A percentile compares a stretch with the other conserved stretches of the same genome.
These are phyloP conservation scores for Saccopteryx leptura DNA, from an alignment of 2,113 vertebrate species.

Conservation along the genomic window DNA sequence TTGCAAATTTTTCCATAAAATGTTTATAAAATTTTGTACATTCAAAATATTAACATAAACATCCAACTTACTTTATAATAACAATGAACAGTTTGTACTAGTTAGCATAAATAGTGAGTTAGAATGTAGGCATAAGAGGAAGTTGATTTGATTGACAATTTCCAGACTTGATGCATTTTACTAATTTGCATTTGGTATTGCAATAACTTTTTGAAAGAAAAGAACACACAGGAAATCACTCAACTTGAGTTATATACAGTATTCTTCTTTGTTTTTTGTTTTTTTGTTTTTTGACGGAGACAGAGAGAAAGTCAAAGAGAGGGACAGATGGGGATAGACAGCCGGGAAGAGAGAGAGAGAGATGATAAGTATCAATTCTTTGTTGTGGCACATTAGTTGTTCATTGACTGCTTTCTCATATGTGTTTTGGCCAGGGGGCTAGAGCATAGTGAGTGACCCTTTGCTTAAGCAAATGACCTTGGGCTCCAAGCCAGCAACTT, in stretches of 20 bases:
- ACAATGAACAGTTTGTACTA: neutral
- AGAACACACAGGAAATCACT: neutral
- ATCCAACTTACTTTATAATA: neutral
- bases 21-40: neutral
- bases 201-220: constrained; percentile 37
- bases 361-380: too few relatives aligned
- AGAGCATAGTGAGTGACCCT: too few relatives aligned
- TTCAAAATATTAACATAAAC: constrained; percentile 17
- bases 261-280: too few relatives aligned
- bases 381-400: too few relatives aligned
- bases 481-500: too few relatives aligned
- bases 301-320: too few relatives aligned
- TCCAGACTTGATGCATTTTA: neutral
- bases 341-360: too few relatives aligned
- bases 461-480: too few relatives aligned
- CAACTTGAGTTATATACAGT: neutral
- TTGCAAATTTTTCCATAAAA: neutral
- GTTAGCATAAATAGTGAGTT: neutral
- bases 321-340: too few relatives aligned
- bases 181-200: neutral
- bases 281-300: too few relatives aligned
- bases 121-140: neutral
- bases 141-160: neutral
- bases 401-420: too few relatives aligned
- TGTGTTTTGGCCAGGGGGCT: too few relatives aligned